Base-by-base conservation (phyloP, 2,113 vertebrate genomes). In the Pteropus alecto region DNA sequence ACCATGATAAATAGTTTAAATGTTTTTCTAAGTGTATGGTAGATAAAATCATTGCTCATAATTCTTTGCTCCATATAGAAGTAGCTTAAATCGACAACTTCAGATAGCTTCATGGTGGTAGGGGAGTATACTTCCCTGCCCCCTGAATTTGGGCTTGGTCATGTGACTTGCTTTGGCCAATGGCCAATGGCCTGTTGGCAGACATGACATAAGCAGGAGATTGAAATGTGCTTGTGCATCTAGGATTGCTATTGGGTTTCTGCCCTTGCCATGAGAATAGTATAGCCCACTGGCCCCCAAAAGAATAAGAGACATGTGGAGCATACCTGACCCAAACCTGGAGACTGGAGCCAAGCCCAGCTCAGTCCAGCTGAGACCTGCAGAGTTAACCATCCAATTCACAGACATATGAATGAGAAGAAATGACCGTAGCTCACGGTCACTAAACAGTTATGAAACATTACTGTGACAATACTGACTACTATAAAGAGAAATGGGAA, bases 111-210 rank as follows among this genome's bases (percentile, higher is more conserved):
- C 51, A 26, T 13, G 3, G 38, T 63, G 3, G 43, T 43, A 61
- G 14, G 18, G 14, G 18, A 14, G 8, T 4, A 9, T 54, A 58
- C 3, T 46, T 76, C 15, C 24, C 1, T 15, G 30, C 1, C 3
- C 18, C 26, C 63, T 77, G 43, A 77, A 73, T 46, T 51, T 83
- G 67, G 14, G 13, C 7, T 65, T 60, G 16, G 33, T 2, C 7
- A 6, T 26, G 7, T 51, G 56, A 92, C 30, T 54, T 73, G 15
- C 8, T 92, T 95, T 61, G 33, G 21, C 5, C 65, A n/a, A 3
- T 68, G 74, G 56, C 41, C 54, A n/a, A 3, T 68, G 74, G 56
- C 41, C 54, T 94, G 3, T 21, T 63, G 21, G 22, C 65, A 63
- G 77, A 81, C 2, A 43, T 18, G 14, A 87, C 18, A 46, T 3